Evolutionary conservation across 2,113 vertebrate species (phyloP).

Genomic region (Corydoras sp.): DNA sequence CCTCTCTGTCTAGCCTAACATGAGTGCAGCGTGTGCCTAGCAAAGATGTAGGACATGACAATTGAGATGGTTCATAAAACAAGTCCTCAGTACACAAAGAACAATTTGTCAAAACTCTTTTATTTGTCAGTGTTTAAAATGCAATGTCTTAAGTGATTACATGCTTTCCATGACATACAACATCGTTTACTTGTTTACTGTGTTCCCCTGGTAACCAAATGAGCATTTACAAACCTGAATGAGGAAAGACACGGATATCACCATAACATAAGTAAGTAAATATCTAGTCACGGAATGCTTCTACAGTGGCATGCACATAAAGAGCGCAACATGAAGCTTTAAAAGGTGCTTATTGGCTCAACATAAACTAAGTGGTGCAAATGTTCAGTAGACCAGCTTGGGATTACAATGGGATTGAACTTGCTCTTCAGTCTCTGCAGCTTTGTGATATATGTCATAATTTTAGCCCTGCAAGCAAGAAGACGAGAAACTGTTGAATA

Average conservation of each 20-base stretch:
- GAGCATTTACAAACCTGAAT: constrained; percentile 73
- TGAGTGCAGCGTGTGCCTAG: constrained; percentile 28
- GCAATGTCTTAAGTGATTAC: constrained; percentile 81
- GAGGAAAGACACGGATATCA: constrained; percentile 39
- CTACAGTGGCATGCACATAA: constrained; percentile 46
- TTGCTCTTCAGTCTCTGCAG: constrained; percentile 84
- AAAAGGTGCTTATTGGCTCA: constrained; percentile 33
- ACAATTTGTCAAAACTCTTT: constrained; percentile 82
- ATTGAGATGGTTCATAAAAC: constrained; percentile 65
- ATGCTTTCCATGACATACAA: constrained; percentile 85
- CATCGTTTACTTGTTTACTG: constrained; percentile 60
- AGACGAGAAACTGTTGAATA: constrained; percentile 79
- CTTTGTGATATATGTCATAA: constrained; percentile 80
- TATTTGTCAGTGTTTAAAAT: constrained; percentile 82
- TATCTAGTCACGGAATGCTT: constrained; percentile 28
- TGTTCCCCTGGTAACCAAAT: constrained; percentile 56
- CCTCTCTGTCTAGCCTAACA: constrained; percentile 29
- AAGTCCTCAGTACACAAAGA: constrained; percentile 79
- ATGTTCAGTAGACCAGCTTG: constrained; percentile 73
- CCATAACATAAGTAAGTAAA: constrained; percentile 37
- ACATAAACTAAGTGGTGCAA: constrained; percentile 72
- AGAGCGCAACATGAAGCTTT: constrained; percentile 33
- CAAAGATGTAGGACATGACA: constrained; percentile 39
- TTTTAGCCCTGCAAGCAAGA: constrained; percentile 94
- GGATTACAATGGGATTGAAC: constrained; percentile 68